These are phyloP conservation scores for Brachypterus glaber DNA, from an alignment of 2,888 invertebrate species.

Conservation along the genomic window DNA sequence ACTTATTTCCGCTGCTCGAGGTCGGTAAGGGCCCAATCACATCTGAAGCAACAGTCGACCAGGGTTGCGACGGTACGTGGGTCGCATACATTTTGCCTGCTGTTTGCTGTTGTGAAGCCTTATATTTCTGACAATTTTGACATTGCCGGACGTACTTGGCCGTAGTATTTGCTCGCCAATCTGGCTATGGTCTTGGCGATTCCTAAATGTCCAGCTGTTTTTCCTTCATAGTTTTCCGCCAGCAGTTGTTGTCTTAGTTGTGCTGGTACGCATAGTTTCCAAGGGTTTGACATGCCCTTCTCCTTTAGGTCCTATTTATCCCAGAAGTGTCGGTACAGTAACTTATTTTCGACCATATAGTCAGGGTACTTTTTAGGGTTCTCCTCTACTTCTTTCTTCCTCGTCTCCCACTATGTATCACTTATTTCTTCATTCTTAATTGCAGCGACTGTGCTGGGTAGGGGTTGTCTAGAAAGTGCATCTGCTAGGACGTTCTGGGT, in stretches of 20 bases:
- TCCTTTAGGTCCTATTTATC: no score
- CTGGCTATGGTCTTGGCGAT: conserved; percentile 22
- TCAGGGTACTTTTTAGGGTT: no score
- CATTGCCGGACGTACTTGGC: conserved; percentile 23
- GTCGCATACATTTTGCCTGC: conserved; percentile 23
- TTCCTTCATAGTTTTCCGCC: conserved; percentile 7
- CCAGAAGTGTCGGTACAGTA: no score
- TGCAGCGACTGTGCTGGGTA: no score
- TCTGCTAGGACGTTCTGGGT: no score
- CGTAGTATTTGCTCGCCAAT: conserved; percentile 21
- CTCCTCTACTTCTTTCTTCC: no score
- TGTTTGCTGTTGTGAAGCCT: conserved; percentile 14
- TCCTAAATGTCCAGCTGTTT: conserved; percentile 24
- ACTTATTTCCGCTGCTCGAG: conserved; percentile 22
- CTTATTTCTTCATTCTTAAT: no score
- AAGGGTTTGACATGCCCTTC: no score
- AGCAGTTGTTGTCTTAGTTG: conserved; percentile 3
- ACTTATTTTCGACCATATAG: no score
- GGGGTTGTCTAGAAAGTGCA: no score
- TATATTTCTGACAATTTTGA: conserved; percentile 22
- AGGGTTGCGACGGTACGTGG: conserved; percentile 20
- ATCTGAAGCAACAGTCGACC: conserved; percentile 25
- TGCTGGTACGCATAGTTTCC: conserved; percentile 6
- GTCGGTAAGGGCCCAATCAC: conserved; percentile 28
- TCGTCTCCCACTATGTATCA: no score